Percentiles rank a stretch among this genome's conserved stretches.
phyloP scores from a whole-genome alignment of 2,797 vertebrate genomes.

The Danio choprae region DNA sequence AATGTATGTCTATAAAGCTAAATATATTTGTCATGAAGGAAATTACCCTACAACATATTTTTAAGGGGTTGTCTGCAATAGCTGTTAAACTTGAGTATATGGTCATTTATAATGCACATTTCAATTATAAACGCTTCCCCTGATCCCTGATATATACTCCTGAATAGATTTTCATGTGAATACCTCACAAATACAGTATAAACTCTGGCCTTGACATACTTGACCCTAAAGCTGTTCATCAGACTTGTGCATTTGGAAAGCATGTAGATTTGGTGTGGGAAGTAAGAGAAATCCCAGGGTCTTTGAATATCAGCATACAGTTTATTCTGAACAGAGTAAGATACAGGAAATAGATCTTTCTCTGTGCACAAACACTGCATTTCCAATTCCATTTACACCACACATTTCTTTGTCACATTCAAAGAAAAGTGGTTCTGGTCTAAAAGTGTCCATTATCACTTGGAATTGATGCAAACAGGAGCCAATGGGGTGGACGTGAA shows the following conservation, averaged over 20 bases:
- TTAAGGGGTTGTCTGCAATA: neutral
- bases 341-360: constrained; percentile 63
- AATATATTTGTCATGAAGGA: neutral
- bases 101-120: neutral
- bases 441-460: constrained; percentile 60
- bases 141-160: neutral
- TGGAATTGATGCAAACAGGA: constrained; percentile 48
- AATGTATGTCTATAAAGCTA: neutral
- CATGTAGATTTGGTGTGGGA: neutral
- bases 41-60: neutral
- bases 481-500: neutral
- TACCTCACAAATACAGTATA: neutral
- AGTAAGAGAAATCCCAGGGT: constrained; percentile 57
- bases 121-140: neutral
- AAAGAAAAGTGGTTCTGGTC: constrained; percentile 63
- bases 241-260: constrained; percentile 8
- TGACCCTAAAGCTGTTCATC: neutral
- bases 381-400: constrained; percentile 66
- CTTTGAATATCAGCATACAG: constrained; percentile 59
- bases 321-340: constrained; percentile 67
- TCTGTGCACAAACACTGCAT: constrained; percentile 65
- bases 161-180: constrained; percentile 1
- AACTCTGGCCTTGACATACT: neutral
- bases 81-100: neutral
- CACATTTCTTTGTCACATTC: constrained; percentile 66